Base-by-base conservation (phyloP, 2,888 invertebrate genomes). In the Dicyrtomina minuta region DNA sequence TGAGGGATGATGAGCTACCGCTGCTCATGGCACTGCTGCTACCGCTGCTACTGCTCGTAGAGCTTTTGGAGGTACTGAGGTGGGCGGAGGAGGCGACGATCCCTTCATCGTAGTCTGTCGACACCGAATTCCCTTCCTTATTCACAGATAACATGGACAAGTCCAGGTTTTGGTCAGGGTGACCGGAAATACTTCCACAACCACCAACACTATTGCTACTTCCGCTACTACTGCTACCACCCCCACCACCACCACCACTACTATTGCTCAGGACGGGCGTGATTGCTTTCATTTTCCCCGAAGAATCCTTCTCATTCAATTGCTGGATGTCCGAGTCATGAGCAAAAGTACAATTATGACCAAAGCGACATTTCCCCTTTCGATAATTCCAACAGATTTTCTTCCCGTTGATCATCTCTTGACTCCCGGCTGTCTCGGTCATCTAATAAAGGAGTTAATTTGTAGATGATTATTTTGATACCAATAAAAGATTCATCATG, bases 351-450 rank as follows among this genome's bases (percentile, higher is more conserved):
- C 96, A 96, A 79, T 91, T 93, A 80, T 92, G 92, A 0, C 95
- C 95, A 20, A 93, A 94, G 62, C 92, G 86, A 81, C 96, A 96
- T 39, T 90, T 86, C 1, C 95, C 94, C 81, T 93, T 93, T 44
- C 92, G 86, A 81, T 93, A 93, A 83, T 93, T 95, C 92, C 93
- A 95, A 82, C 96, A 96, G 72, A 95, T 90, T 81, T 90, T 91
- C 79, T 90, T 91, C 0, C 92, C 93, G 80, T 93, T 93, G 78
- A 92, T 91, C 82, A 88, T 88, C 79, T 88, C 87, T n/a, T 88
- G 87, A 80, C 88, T 88, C 75, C 88, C 88, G 81, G 88, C 88
- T 74, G 83, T 83, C 13, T 85, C 86, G 79, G 90, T 93, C 92
- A 96, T 92, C 77, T 77, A 49, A 33, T n/a, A n/a, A n/a, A n/a